Evolutionary conservation across 2,797 vertebrate species (phyloP), one percentile per base, ranked within the genome.

Genomic region (Paedocypris micromegethes): DNA sequence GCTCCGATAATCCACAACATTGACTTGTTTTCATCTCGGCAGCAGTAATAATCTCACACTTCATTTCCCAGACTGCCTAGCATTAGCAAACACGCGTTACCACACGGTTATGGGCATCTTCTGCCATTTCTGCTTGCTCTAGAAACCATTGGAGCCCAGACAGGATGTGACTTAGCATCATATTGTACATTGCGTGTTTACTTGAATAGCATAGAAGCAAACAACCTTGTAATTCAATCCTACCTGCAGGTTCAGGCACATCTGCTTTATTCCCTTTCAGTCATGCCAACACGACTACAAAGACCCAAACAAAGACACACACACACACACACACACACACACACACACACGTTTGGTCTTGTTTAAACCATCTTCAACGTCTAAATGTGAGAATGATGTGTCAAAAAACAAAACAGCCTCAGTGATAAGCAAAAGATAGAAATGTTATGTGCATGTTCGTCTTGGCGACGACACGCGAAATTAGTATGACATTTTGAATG

Each of bases 31-130:
- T 63, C 4, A 62, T 8, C 46, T 51, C 47, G 51, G 9, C 58
- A 70, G 52, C 54, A 64, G 47, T 52, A 57, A 58, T 70, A 64
- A 70, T 58, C 54, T 58, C 43, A 52, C 61, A 58, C 42, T 64
- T 51, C 52, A 64, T 63, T 70, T 70, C n/a, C 68, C 53, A 58
- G 53, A 52, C 67, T 62, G 39, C 51, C 46, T 51, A 40, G 53
- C 61, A 64, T 64, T 70, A 46, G 6, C n/a, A 70, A 70, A 70
- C 60, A 57, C 41, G 58, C 41, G 47, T 70, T 23, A 23, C 23
- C 23, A 23, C 23, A 23, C 1, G 23, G 23, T 23, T 23, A 23
- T 23, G 23, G 23, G 23, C 23, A 23, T 23, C 23, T 23, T 23
- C 23, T 23, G 23, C 23, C 23, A 23, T 1, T 23, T 23, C 23